These are phyloP conservation scores for Ahaetulla prasina DNA, from an alignment of 2,113 vertebrate genomes.

Conservation along the genomic window DNA sequence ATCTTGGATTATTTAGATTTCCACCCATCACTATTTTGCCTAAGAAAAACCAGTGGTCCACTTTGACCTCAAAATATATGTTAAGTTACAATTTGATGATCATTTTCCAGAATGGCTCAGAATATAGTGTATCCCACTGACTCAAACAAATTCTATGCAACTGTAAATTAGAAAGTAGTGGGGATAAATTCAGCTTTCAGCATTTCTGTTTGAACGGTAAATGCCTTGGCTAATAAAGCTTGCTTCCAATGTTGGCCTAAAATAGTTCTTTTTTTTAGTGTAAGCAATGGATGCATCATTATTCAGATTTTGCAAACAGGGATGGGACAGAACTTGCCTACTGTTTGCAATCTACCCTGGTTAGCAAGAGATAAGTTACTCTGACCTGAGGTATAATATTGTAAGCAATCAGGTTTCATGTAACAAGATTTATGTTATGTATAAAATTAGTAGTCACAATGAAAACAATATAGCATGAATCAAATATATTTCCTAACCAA, in stretches of 20 bases:
- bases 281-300: not conserved
- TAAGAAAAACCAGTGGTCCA: not conserved
- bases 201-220: not conserved
- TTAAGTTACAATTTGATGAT: not conserved
- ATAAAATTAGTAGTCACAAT: conserved; percentile 10
- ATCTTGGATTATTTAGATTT: conserved; percentile 1
- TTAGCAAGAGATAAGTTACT: not conserved
- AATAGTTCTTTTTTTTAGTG: not conserved
- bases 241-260: not conserved
- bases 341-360: conserved; percentile 1
- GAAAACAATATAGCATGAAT: not conserved
- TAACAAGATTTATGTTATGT: not conserved
- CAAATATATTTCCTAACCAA: conserved; percentile 33
- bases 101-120: not conserved
- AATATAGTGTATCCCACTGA: not conserved
- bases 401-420: not conserved
- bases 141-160: not conserved
- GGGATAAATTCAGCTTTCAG: not conserved
- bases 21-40: not conserved
- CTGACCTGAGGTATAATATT: not conserved
- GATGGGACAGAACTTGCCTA: not conserved
- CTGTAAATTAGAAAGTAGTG: not conserved
- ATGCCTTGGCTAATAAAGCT: not conserved
- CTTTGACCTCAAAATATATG: not conserved
- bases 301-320: not conserved